Percentiles rank a stretch among this genome's conserved stretches.
Conservation (phyloP, 92 coral and sea anemone species). For the Siderastrea siderea region DNA sequence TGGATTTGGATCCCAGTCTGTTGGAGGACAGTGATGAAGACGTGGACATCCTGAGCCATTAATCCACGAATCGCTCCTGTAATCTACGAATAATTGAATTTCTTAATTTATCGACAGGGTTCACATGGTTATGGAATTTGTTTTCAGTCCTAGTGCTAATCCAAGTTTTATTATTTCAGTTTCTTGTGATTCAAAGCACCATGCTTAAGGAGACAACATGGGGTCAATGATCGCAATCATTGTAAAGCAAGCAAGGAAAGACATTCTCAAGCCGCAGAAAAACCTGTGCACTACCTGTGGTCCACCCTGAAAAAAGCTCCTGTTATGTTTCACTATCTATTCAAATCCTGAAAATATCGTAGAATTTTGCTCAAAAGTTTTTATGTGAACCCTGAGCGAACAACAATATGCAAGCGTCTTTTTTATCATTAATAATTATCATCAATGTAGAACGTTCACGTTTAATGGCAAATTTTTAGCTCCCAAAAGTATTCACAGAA, state of each 20-base stretch:
- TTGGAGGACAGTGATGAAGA: constrained; percentile 46
- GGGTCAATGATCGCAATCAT: too few species aligned
- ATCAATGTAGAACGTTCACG: constrained; percentile 6
- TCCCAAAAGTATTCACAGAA: constrained; percentile 8
- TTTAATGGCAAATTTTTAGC: constrained; percentile 34
- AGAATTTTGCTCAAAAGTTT: neutral
- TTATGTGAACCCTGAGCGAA: neutral
- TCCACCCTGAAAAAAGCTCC: too few species aligned
- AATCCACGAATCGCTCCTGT: neutral
- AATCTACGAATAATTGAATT: neutral
- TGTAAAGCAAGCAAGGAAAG: too few species aligned
- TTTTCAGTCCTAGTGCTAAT: too few species aligned
- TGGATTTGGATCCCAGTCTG: constrained; percentile 49
- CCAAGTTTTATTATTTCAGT: too few species aligned
- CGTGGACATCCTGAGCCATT: constrained; percentile 21
- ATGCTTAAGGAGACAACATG: too few species aligned
- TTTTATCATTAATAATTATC: neutral
- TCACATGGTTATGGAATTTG: neutral
- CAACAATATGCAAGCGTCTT: neutral
- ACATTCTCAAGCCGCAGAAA: too few species aligned
- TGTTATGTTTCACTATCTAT: too few species aligned
- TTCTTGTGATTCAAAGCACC: too few species aligned
- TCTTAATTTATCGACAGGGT: neutral
- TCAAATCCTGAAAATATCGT: too few species aligned
- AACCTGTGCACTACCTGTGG: too few species aligned